phyloP scores from a whole-genome alignment of 2,113 vertebrate genomes.

The Myxocyprinus asiaticus region DNA sequence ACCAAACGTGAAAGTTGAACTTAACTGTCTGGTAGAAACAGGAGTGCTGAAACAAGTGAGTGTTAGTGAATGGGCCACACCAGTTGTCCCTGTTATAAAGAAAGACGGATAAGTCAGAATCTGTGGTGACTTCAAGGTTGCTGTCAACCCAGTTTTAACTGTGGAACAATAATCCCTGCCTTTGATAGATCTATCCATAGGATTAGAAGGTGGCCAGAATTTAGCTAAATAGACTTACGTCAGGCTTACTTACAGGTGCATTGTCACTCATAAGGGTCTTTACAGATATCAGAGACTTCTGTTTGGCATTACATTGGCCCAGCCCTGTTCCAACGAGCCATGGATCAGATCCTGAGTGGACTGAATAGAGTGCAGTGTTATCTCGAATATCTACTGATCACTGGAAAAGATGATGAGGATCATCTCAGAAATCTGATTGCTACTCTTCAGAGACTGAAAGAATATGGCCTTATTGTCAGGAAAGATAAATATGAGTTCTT shows the following conservation, averaged over 20 bases:
- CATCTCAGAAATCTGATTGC: neutral
- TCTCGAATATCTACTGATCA: too few species aligned
- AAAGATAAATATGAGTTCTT: too few species aligned
- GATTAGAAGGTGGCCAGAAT: slow-evolving; percentile 8
- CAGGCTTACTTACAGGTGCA: neutral
- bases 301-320: too few species aligned
- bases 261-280: slow-evolving; percentile 38
- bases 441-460: too few species aligned
- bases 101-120: neutral
- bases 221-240: slow-evolving; percentile 15
- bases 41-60: neutral
- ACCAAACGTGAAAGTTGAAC: neutral
- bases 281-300: neutral
- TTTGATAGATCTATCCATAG: slow-evolving; percentile 26
- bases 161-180: slow-evolving; percentile 35
- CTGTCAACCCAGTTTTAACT: slow-evolving; percentile 15
- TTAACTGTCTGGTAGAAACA: neutral
- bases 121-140: slow-evolving; percentile 8
- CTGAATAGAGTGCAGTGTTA: too few species aligned
- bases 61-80: neutral
- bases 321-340: too few species aligned
- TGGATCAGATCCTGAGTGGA: too few species aligned
- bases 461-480: too few species aligned
- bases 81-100: neutral
- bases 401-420: too few species aligned